phyloP scores from a whole-genome alignment of 1,140 invertebrate species.

The Plectrocnemia conspersa region DNA sequence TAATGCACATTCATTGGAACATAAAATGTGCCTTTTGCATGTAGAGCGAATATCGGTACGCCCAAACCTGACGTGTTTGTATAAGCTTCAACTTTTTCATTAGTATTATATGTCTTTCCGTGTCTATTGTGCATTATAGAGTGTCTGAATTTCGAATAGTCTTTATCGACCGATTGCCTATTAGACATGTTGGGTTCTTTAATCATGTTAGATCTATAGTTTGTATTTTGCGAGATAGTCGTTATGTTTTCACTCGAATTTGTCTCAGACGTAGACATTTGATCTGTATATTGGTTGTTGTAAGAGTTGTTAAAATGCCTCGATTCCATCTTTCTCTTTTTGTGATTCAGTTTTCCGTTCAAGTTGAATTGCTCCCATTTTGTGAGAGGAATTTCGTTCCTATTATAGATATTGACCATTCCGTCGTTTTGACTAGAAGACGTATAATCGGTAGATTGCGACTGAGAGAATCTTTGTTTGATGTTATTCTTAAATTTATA shows the following conservation, averaged over 20 bases:
- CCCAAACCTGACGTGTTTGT: slow-evolving; percentile 22
- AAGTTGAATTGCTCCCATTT: slow-evolving; percentile 39
- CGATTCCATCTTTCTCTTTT: slow-evolving; percentile 25
- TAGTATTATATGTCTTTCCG: neutral
- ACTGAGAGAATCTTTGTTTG: slow-evolving; percentile 72
- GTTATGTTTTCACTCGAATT: slow-evolving; percentile 25
- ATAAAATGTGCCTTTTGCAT: slow-evolving; percentile 84
- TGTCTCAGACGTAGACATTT: slow-evolving; percentile 23
- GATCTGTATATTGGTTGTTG: slow-evolving; percentile 20
- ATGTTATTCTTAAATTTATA: slow-evolving; percentile 96
- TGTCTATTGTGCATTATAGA: neutral
- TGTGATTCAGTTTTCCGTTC: slow-evolving; percentile 27
- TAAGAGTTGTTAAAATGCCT: slow-evolving; percentile 10
- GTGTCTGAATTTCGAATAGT: slow-evolving; percentile 5
- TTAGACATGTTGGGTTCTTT: slow-evolving; percentile 10
- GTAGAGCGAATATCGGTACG: slow-evolving; percentile 48
- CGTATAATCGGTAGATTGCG: slow-evolving; percentile 36
- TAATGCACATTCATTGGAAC: slow-evolving; percentile 85
- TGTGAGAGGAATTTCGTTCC: slow-evolving; percentile 30
- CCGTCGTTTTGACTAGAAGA: slow-evolving; percentile 32
- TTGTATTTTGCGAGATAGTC: slow-evolving; percentile 17
- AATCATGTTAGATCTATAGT: slow-evolving; percentile 5
- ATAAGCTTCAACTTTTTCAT: slow-evolving; percentile 6
- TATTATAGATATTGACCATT: slow-evolving; percentile 30
- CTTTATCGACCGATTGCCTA: neutral